phyloP scores from a whole-genome alignment of 1,140 invertebrate species.

The Doryteuthis pealeii region DNA sequence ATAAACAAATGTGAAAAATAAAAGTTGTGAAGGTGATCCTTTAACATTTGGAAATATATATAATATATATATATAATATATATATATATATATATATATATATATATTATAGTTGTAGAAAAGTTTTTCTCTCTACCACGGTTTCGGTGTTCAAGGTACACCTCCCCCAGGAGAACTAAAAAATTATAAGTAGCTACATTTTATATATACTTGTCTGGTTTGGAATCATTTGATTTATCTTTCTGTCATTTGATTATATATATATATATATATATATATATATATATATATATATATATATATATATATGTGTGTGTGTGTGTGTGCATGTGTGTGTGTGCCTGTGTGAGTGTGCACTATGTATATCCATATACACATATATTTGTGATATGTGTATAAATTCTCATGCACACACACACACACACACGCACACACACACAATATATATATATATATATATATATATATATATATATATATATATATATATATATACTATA shows the following conservation, averaged over 20 bases:
- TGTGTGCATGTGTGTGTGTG: not conserved
- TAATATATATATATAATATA: too few species aligned
- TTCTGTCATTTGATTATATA: too few species aligned
- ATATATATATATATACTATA: not conserved
- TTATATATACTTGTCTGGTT: too few species aligned
- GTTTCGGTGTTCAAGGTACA: too few species aligned
- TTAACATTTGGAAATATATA: too few species aligned
- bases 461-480: conserved; percentile 1
- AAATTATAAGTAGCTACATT: too few species aligned
- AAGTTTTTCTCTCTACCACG: too few species aligned
- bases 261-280: conserved; percentile 4
- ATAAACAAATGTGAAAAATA: too few species aligned
- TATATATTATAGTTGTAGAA: too few species aligned
- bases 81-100: not conserved
- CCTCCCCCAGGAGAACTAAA: too few species aligned
- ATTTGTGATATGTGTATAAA: not conserved
- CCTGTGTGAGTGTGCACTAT: not conserved
- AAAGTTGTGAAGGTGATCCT: too few species aligned
- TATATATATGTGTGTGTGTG: not conserved
- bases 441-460: conserved; percentile 4
- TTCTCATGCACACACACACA: not conserved
- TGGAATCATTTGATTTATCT: too few species aligned
- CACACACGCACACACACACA: not conserved
- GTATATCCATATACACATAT: not conserved
- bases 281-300: not conserved